These are phyloP conservation scores for Thalpophila matura DNA, from an alignment of 2,888 invertebrate genomes.

Conservation along the genomic window DNA sequence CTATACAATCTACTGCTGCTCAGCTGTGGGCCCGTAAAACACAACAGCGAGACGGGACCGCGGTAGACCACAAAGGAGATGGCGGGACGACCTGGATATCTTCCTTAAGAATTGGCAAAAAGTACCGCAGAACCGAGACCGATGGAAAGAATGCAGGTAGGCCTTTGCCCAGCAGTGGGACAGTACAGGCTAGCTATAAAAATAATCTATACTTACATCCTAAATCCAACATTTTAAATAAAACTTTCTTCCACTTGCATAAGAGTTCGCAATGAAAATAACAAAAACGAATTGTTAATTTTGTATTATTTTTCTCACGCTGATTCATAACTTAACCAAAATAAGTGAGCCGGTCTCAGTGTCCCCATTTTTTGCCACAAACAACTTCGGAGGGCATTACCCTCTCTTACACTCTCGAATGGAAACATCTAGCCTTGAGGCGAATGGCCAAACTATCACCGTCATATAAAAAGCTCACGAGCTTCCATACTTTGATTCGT, in stretches of 20 bases:
- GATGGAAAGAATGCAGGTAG: too few species aligned
- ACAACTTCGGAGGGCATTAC: constrained; percentile 89
- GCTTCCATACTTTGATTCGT: constrained; percentile 48
- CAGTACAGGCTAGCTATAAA: too few species aligned
- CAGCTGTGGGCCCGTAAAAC: too few species aligned
- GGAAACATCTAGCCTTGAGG: constrained; percentile 83
- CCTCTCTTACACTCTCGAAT: constrained; percentile 82
- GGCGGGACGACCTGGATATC: too few species aligned
- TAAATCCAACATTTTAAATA: constrained; percentile 16
- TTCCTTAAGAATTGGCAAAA: too few species aligned
- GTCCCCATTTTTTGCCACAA: constrained; percentile 90
- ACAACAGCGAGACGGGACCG: too few species aligned
- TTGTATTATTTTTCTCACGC: constrained; percentile 86
- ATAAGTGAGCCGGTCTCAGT: constrained; percentile 86
- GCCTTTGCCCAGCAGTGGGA: too few species aligned
- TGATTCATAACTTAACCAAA: constrained; percentile 88
- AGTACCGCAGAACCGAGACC: too few species aligned
- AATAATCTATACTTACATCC: background rate
- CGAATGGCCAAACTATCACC: constrained; percentile 78
- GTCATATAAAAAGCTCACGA: constrained; percentile 59
- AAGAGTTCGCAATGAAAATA: constrained; percentile 60
- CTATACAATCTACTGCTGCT: too few species aligned
- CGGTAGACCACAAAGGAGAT: too few species aligned
- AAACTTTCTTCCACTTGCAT: constrained; percentile 52
- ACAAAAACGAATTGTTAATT: constrained; percentile 71